phyloP scores from a whole-genome alignment of 1,140 invertebrate species.

The Heterodera carotae region DNA sequence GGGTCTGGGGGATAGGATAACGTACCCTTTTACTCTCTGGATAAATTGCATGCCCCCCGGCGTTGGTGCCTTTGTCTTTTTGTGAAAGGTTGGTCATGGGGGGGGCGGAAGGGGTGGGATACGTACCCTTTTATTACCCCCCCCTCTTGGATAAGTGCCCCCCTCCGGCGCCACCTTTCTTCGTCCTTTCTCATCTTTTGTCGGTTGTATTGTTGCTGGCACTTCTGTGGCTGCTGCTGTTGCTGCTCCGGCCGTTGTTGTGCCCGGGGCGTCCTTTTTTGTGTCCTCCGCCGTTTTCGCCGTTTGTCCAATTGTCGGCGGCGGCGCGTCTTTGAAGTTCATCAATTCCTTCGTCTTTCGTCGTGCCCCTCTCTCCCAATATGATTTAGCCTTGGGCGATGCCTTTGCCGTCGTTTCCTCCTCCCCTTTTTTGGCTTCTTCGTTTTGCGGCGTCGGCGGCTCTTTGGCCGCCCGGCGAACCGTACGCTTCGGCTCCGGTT shows the following conservation, averaged over 20 bases:
- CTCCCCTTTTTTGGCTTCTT: conserved; percentile 22
- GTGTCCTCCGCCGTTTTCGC: conserved; percentile 1
- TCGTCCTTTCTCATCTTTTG: not conserved
- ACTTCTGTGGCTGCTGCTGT: not conserved
- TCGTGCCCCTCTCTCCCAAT: conserved; percentile 20
- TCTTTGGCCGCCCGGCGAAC: conserved; percentile 33
- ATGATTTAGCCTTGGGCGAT: conserved; percentile 13
- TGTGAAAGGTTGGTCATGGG: no score
- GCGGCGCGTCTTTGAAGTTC: conserved; percentile 13
- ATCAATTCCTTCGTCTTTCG: conserved; percentile 33
- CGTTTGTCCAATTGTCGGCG: conserved; percentile 2
- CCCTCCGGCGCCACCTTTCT: conserved; percentile 7
- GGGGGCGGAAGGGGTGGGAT: no score
- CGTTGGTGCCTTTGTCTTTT: no score
- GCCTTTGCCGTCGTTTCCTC: conserved; percentile 21
- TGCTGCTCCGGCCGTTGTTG: no score
- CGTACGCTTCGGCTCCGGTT: conserved; percentile 28
- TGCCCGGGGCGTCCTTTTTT: not conserved
- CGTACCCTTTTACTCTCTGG: no score
- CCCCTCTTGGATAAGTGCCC: not conserved
- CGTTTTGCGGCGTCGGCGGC: not conserved
- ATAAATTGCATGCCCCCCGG: no score
- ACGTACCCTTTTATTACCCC: no score
- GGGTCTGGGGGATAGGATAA: no score
- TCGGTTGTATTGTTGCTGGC: not conserved